Evolutionary conservation across 1,140 invertebrate genomes (phyloP).

Genomic region (Ceratina australensis): DNA sequence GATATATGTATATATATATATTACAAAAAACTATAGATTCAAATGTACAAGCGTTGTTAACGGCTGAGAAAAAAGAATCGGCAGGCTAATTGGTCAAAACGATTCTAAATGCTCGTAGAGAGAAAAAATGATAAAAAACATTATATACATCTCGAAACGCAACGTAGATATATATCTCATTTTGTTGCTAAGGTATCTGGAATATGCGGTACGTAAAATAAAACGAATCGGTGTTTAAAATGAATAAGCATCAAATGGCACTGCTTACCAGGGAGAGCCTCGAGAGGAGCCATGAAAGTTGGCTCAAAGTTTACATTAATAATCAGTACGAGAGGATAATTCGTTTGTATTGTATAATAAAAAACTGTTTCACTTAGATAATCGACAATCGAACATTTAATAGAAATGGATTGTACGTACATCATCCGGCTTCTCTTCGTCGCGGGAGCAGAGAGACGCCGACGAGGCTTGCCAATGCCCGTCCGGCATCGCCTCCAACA

Average conservation of each 20-base stretch:
- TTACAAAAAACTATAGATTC: conserved; percentile 48
- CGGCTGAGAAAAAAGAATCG: conserved; percentile 53
- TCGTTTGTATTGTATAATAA: conserved; percentile 53
- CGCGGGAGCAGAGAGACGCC: conserved; percentile 80
- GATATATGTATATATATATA: background rate
- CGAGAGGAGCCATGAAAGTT: conserved; percentile 66
- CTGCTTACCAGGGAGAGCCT: conserved; percentile 65
- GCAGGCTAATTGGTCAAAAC: conserved; percentile 49
- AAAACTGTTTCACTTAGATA: conserved; percentile 58
- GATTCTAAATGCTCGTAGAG: conserved; percentile 36
- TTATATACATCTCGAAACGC: conserved; percentile 18
- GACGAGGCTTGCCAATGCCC: conserved; percentile 83
- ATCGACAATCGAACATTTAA: conserved; percentile 44
- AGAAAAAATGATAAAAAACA: conserved; percentile 34
- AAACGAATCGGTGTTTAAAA: conserved; percentile 54
- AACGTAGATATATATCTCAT: conserved; percentile 31
- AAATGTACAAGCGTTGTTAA: conserved; percentile 53
- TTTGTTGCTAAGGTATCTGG: conserved; percentile 50
- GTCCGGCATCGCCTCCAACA: conserved; percentile 85
- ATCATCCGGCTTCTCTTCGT: conserved; percentile 78
- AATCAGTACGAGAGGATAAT: conserved; percentile 54
- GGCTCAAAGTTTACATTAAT: conserved; percentile 67
- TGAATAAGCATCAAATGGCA: conserved; percentile 61
- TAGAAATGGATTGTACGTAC: conserved; percentile 57
- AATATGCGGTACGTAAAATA: conserved; percentile 43